phyloP scores from a whole-genome alignment of 2,888 invertebrate species.

The Apoda limacodes region DNA sequence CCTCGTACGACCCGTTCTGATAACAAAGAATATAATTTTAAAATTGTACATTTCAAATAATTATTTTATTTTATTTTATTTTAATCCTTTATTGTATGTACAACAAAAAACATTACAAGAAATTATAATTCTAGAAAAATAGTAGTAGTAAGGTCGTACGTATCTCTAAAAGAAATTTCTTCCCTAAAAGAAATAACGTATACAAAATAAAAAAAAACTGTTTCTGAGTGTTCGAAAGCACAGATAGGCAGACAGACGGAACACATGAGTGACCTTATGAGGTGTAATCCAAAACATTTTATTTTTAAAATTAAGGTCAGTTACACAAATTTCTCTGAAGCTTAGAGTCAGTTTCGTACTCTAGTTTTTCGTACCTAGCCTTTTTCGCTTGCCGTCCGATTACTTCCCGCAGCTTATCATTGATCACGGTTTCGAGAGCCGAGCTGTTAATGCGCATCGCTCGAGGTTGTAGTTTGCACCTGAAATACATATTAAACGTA shows the following conservation, averaged over 20 bases:
- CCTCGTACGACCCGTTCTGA: slow-evolving; percentile 72
- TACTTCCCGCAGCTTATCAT: slow-evolving; percentile 57
- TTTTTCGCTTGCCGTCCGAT: slow-evolving; percentile 46
- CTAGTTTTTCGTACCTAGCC: slow-evolving; percentile 46
- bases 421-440: slow-evolving; percentile 63
- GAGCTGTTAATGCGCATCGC: slow-evolving; percentile 68
- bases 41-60: too few relatives aligned
- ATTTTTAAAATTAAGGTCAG: slow-evolving; percentile 1
- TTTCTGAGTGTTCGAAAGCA: not conserved
- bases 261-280: too few relatives aligned
- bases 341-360: not conserved
- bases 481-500: slow-evolving; percentile 29
- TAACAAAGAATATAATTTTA: too few relatives aligned
- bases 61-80: too few relatives aligned
- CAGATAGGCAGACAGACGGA: too few relatives aligned
- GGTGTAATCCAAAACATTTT: too few relatives aligned
- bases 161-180: too few relatives aligned
- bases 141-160: too few relatives aligned
- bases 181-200: too few relatives aligned
- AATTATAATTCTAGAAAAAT: too few relatives aligned
- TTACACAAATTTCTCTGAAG: slow-evolving; percentile 3
- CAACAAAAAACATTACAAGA: too few relatives aligned
- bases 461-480: slow-evolving; percentile 69
- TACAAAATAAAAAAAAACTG: not conserved
- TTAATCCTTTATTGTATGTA: too few relatives aligned